phyloP scores from a whole-genome alignment of 2,113 vertebrate genomes.

The Oreochromis aureus region DNA sequence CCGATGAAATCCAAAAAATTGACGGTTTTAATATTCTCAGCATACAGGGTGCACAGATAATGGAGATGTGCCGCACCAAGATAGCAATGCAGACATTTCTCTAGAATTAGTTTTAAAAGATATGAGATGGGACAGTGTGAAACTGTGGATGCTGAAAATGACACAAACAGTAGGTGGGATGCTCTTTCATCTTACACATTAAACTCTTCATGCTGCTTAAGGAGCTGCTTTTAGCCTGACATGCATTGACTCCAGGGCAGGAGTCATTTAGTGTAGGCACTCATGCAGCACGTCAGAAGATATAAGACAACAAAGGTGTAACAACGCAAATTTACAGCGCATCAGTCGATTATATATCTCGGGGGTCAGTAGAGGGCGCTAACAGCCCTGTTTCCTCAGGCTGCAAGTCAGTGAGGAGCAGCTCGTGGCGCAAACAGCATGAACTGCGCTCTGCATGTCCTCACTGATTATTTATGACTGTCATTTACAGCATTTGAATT shows the following conservation, averaged over 20 bases:
- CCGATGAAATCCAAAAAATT: background rate
- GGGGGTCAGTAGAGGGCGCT: constrained; percentile 41
- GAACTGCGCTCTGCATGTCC: background rate
- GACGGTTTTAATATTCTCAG: background rate
- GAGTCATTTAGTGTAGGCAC: background rate
- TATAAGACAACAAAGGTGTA: background rate
- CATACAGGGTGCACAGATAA: background rate
- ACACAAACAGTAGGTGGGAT: background rate
- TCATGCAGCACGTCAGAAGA: background rate
- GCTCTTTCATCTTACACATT: background rate
- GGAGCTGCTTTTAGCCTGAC: background rate
- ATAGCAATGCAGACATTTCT: background rate
- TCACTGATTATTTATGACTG: background rate
- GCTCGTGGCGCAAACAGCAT: background rate
- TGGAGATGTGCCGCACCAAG: background rate
- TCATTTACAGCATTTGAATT: background rate
- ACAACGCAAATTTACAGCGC: background rate
- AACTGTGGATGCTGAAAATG: background rate
- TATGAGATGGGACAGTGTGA: background rate
- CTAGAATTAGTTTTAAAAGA: background rate
- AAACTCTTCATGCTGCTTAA: background rate
- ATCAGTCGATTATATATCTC: background rate
- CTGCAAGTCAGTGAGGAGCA: background rate
- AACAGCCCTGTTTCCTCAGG: background rate
- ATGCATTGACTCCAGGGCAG: background rate